phyloP scores from a whole-genome alignment of 1,140 invertebrate species.

The Leptinotarsa texana region DNA sequence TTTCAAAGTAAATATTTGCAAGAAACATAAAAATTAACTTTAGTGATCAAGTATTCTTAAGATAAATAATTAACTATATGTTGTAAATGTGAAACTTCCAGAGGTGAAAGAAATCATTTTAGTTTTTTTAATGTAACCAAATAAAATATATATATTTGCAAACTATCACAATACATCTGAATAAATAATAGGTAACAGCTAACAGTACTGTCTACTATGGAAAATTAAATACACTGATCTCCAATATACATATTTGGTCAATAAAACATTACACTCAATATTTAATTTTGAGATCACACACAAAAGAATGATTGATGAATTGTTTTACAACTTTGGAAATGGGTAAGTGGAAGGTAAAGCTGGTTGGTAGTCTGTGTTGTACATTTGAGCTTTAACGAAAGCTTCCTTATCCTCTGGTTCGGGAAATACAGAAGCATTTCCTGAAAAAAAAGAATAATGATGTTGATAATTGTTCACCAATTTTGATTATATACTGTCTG shows the following conservation, averaged over 20 bases:
- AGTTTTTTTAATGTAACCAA: slow-evolving; percentile 2
- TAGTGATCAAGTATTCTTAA: too few species aligned
- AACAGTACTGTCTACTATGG: neutral
- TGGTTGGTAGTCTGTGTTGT: slow-evolving; percentile 71
- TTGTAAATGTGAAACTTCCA: too few species aligned
- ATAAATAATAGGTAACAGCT: slow-evolving; percentile 1
- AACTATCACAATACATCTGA: slow-evolving; percentile 21
- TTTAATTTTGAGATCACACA: neutral
- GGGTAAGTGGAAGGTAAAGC: slow-evolving; percentile 69
- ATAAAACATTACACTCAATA: neutral
- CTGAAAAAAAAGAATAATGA: slow-evolving; percentile 57
- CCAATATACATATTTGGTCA: neutral
- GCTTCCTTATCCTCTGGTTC: slow-evolving; percentile 74
- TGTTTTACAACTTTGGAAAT: slow-evolving; percentile 62
- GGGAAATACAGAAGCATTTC: slow-evolving; percentile 74
- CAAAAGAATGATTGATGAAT: neutral
- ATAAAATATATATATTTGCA: slow-evolving; percentile 14
- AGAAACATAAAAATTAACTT: too few species aligned
- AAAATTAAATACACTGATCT: neutral
- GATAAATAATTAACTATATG: too few species aligned
- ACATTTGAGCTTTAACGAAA: slow-evolving; percentile 82
- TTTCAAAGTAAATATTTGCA: too few species aligned
- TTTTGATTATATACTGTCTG: too few species aligned
- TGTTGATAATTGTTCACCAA: too few species aligned
- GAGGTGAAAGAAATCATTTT: too few species aligned